Base-by-base conservation (phyloP, 30 jellyfish, hydroid and myxozoan species). In the Aurelia aurita complex sp. Pacific region DNA sequence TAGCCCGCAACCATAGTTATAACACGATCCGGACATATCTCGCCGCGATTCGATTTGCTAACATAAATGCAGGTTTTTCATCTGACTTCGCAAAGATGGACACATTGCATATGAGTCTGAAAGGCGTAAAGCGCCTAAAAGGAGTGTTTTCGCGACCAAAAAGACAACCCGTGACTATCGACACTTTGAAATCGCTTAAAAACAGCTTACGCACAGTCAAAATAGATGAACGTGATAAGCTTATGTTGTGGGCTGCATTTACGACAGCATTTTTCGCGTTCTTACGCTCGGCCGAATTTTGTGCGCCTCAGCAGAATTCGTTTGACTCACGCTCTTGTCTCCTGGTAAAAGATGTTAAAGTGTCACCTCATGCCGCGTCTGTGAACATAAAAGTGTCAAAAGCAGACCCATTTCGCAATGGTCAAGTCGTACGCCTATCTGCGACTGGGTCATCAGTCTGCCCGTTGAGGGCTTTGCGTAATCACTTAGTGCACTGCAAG, bases 141-240 rank as follows among this genome's bases (percentile, higher is more conserved):
- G 82, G 82, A 42, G 67, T 23, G 7, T 5, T 72, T 72, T 13
- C 43, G 19, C 71, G 82, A 66, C 82, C 82, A 42, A 66, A 3
- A 29, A 15, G 82, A 33, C 64, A 23, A 40, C 82, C 74, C 19
- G 46, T 72, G 3, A 72, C 82, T 3, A 32, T 51, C 40, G 38
- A 29, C n/a, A 40, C 19, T 2, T n/a, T 66, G 76, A 66, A 66
- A 5, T 32, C 46, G 38, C 76, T 66, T 2, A 66, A 66, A 66
- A 43, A 66, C 4, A 40, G 76, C 76, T 43, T 66, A 13, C 76
- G 76, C 76, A 17, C 32, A 14, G 52, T 43, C 32, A 12, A 3
- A n/a, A n/a, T n/a, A 2, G 38, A 17, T 4, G 82, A 40, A 8
- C 67, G 14, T 2, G 82, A 72, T 72, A 72, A 72, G 4, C 46